Base-by-base conservation (phyloP, 1,140 invertebrate species). In the Caenorhabditis brenneri region DNA sequence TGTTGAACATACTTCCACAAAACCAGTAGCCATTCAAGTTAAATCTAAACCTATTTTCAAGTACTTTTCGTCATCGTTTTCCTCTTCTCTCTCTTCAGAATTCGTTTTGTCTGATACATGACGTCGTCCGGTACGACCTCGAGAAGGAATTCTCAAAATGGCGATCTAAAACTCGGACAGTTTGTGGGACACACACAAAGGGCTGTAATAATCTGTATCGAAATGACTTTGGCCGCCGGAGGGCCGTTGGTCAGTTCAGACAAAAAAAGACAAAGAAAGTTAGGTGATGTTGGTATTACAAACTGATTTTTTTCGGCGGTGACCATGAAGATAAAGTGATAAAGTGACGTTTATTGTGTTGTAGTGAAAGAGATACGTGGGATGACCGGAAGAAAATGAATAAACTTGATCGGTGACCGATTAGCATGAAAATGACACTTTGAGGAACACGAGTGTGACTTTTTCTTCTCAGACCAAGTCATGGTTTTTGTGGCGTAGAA, bases 361-460 rank as follows among this genome's bases (percentile, higher is more conserved):
- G 55, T 58, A 19, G 49, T 36, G 29, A 33, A 27, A 65, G 42
- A 46, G 29, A n/a, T 7, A 46, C 49, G 22, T 51, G n/a, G 7
- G 19, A 51, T 74, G 65, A 74, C 65, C 65, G 65, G 22, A 39
- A 31, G 22, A 39, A 31, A 24, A 42, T 12, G 65, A 74, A 51
- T n/a, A 51, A 7, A 74, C 65, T 42, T 74, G 65, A 74, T 74
- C 65, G 29, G 36, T 74, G 65, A 74, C 65, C 65, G 65, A 74
- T 74, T 33, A 33, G 58, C 36, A 42, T 1, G n/a, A 12, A 55
- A 27, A 46, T 42, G 36, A 74, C 36, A 42, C 65, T 39, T 74
- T 24, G 65, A 74, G 65, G 65, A 74, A 74, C 65, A 74, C 65
- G n/a, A 74, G 22, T 42, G 65, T 74, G 65, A 74, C 65, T 42